Percentiles rank a stretch among this genome's conserved stretches.
Conservation (phyloP, 2,888 invertebrate species). For the Noctua pronuba region DNA sequence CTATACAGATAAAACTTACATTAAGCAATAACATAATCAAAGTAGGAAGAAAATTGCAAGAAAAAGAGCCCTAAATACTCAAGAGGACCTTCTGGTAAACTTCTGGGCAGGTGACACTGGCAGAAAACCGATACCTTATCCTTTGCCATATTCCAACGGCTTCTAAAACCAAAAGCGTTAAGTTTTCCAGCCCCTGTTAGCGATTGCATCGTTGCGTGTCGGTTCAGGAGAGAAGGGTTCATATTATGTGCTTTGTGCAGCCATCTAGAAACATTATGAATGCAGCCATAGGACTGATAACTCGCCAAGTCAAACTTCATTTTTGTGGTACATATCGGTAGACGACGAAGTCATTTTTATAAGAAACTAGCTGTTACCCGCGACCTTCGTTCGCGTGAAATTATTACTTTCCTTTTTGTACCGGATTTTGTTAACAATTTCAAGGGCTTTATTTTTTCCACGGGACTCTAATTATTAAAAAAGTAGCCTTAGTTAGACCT, state of each 20-base stretch:
- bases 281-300: neutral
- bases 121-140: constrained; percentile 19
- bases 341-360: neutral
- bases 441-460: too few species aligned
- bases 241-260: constrained; percentile 15
- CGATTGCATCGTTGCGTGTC: constrained; percentile 43
- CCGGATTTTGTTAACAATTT: too few species aligned
- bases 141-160: neutral
- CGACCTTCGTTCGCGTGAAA: too few species aligned
- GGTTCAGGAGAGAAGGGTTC: constrained; percentile 18
- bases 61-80: neutral
- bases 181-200: constrained; percentile 1
- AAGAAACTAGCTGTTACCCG: neutral
- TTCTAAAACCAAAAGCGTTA: neutral
- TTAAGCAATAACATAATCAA: neutral
- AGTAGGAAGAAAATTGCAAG: neutral
- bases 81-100: neutral
- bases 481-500: too few species aligned
- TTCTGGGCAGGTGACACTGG: neutral
- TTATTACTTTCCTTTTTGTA: too few species aligned
- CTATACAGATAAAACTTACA: neutral
- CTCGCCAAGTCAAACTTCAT: neutral
- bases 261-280: constrained; percentile 24
- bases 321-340: neutral
- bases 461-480: too few species aligned